Percentiles rank a stretch among this genome's conserved stretches.
Conservation (phyloP, 2,888 invertebrate species). For the Tiliacea aurago region DNA sequence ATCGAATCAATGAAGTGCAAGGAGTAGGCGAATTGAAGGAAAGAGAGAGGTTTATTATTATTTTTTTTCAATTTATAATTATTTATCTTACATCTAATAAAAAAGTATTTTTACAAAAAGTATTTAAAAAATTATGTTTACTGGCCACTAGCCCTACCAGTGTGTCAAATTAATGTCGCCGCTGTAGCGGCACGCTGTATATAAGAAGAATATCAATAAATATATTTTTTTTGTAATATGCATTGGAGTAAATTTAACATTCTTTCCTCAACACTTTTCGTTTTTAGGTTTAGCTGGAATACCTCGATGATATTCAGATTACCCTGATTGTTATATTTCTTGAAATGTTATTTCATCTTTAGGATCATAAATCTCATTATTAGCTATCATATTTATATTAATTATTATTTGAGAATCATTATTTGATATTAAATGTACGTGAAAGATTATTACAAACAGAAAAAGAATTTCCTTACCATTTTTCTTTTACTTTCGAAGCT, state of each 20-base stretch:
- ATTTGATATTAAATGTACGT: conserved; percentile 33
- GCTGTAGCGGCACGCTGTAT: too few relatives aligned
- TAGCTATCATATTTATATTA: conserved; percentile 91
- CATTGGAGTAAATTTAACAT: conserved; percentile 94
- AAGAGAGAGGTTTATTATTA: too few relatives aligned
- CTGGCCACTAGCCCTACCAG: too few relatives aligned
- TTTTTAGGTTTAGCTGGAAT: conserved; percentile 88
- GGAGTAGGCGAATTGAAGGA: too few relatives aligned
- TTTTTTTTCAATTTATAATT: too few relatives aligned
- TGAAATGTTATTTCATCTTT: conserved; percentile 93
- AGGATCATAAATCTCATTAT: conserved; percentile 92
- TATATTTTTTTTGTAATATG: conserved; percentile 94
- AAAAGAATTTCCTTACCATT: not conserved
- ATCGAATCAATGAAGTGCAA: too few relatives aligned
- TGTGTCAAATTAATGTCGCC: too few relatives aligned
- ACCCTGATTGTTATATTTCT: conserved; percentile 91
- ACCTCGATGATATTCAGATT: conserved; percentile 94
- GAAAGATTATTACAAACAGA: not conserved
- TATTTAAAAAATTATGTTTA: too few relatives aligned
- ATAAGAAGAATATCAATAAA: too few relatives aligned
- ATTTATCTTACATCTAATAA: too few relatives aligned
- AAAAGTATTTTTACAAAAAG: too few relatives aligned
- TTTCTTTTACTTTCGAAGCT: not conserved
- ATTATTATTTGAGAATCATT: conserved; percentile 92
- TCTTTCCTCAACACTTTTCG: conserved; percentile 96